Conservation (phyloP, 2,797 vertebrate species). For the Calcarius lapponicus region DNA sequence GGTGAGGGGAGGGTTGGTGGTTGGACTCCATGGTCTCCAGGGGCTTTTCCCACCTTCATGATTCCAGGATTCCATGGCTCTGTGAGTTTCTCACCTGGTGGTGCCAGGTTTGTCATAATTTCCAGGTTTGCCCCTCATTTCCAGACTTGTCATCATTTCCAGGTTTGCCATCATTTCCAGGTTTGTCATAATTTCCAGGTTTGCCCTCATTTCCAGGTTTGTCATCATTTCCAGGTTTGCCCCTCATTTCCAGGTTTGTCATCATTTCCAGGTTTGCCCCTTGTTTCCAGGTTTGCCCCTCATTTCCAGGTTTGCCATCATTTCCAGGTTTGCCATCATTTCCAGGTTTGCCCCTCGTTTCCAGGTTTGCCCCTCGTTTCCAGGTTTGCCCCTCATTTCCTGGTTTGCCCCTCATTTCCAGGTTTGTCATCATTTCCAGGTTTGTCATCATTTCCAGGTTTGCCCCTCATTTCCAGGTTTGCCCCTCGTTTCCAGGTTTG, state of each 20-base stretch:
- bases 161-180: background rate
- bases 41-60: background rate
- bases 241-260: background rate
- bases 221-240: too few relatives aligned
- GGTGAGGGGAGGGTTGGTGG: background rate
- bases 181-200: too few relatives aligned
- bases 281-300: background rate
- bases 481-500: background rate
- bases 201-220: background rate
- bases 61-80: background rate
- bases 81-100: background rate
- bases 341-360: too few relatives aligned
- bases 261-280: too few relatives aligned
- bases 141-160: too few relatives aligned
- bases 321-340: too few relatives aligned
- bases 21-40: background rate
- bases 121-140: too few relatives aligned
- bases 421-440: too few relatives aligned
- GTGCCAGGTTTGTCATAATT: background rate
- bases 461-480: background rate
- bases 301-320: too few relatives aligned
- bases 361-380: background rate
- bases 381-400: too few relatives aligned
- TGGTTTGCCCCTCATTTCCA: background rate
- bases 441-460: too few relatives aligned